Conservation (phyloP, 2,113 vertebrate genomes). For the Trogon surrucura region DNA sequence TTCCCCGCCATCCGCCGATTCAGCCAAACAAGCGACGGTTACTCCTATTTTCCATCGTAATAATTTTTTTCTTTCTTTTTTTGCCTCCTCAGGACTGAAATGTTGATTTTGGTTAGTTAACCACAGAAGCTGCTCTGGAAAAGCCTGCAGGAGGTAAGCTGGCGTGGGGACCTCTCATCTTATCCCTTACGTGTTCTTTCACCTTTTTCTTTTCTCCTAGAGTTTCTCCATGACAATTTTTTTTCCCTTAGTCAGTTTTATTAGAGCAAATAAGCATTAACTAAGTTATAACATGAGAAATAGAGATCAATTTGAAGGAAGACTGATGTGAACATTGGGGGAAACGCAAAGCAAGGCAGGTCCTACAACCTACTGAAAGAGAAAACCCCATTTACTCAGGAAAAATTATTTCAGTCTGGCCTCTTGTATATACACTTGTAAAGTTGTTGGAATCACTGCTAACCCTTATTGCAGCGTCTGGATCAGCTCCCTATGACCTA, state of each 20-base stretch:
- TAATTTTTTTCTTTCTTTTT: not conserved
- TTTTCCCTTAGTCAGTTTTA: not conserved
- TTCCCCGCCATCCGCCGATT: not conserved
- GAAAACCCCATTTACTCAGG: not conserved
- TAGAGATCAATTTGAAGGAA: not conserved
- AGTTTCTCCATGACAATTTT: not conserved
- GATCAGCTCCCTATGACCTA: accelerated
- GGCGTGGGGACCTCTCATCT: too few species aligned
- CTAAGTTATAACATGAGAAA: not conserved
- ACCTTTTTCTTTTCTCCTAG: not conserved
- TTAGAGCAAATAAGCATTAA: not conserved
- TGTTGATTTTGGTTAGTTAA: not conserved
- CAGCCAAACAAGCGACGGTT: accelerated
- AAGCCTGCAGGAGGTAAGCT: not conserved
- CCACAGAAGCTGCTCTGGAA: not conserved
- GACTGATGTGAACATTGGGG: not conserved
- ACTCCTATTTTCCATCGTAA: not conserved
- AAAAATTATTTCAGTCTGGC: not conserved
- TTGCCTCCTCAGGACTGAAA: not conserved
- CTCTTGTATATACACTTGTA: not conserved
- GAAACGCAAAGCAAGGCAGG: not conserved
- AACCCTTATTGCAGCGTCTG: not conserved
- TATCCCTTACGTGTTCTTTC: too few species aligned
- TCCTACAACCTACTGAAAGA: not conserved
- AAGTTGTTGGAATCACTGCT: not conserved